Conservation (phyloP, 2,888 invertebrate genomes). For the Criorhina ranunculi region DNA sequence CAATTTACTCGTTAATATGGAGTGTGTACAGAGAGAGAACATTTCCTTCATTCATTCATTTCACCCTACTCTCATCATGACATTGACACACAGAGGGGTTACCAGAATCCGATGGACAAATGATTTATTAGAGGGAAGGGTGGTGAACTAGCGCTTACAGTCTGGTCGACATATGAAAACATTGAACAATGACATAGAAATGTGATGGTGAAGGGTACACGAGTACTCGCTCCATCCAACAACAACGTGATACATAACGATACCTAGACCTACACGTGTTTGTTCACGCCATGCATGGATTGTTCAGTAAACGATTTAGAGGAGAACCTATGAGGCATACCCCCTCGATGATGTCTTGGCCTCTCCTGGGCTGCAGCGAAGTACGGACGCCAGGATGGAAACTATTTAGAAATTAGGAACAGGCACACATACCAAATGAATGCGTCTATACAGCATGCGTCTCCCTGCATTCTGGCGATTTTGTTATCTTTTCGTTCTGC, state of each 20-base stretch:
- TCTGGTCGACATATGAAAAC: slow-evolving; percentile 42
- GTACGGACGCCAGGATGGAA: slow-evolving; percentile 20
- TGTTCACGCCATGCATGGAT: slow-evolving; percentile 36
- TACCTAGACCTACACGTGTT: too few relatives aligned
- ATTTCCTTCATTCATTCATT: slow-evolving; percentile 35
- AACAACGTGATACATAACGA: slow-evolving; percentile 20
- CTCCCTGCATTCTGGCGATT: slow-evolving; percentile 30
- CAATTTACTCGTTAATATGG: too few relatives aligned
- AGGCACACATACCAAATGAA: slow-evolving; percentile 47
- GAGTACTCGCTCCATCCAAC: not conserved
- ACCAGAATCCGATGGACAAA: slow-evolving; percentile 37
- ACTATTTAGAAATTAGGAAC: slow-evolving; percentile 11
- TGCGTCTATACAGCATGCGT: slow-evolving; percentile 47
- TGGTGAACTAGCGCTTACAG: slow-evolving; percentile 36
- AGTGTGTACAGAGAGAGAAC: slow-evolving; percentile 10
- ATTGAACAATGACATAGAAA: slow-evolving; percentile 50
- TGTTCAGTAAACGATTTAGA: slow-evolving; percentile 11
- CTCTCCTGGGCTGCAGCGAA: not conserved
- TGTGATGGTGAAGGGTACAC: slow-evolving; percentile 11
- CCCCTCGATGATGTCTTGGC: slow-evolving; percentile 2
- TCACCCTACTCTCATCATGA: slow-evolving; percentile 51
- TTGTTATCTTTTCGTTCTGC: slow-evolving; percentile 44
- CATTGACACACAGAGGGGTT: slow-evolving; percentile 62
- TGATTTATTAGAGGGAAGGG: slow-evolving; percentile 24
- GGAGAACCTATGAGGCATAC: not conserved